Evolutionary conservation across 2,113 vertebrate genomes (phyloP), one percentile per base, ranked within the genome.

Genomic region (Xyrauchen texanus): DNA sequence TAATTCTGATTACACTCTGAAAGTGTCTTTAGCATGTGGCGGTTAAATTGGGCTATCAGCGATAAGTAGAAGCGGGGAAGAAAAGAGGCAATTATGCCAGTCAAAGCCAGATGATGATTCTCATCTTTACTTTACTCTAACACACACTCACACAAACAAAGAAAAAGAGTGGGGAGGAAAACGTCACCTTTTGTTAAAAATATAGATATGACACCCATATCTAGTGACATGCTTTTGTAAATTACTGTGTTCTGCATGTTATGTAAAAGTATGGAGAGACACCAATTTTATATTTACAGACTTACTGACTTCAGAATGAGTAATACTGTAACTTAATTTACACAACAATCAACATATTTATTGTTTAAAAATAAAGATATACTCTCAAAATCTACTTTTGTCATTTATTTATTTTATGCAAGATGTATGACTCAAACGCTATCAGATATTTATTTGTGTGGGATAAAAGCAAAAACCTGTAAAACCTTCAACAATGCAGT

Each of bases 31-130:
- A 84, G 83, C 83, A 86, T 81, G 83, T 80, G 83, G 82, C 81
- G 77, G 83, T 81, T 86, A 86, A 87, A 87, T 87, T 86, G 86
- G 81, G 86, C 84, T 84, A 87, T 87, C 86, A 86, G 81, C 78
- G 78, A 83, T 86, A 86, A 86, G 84, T 85, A 83, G 83, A 77
- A 76, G 69, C 79, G 75, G 78, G 84, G 73, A 85, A 84, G 84
- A 87, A 85, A 86, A 77, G 84, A 87, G 83, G 82, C 84, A 86
- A 85, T 86, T 87, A 87, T 85, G 81, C 77, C 85, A 81, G 84
- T 86, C 84, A 84, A 82, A 87, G 86, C 85, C 77, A 85, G 82
- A 85, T 83, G 84, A 86, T 84, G 83, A 86, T 84, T 86, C 86
- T 85, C 82, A 83, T 76, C 79, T 81, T 84, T 61, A 55, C 75